Evolutionary conservation across 1,140 invertebrate genomes (phyloP).

Genomic region (Andricus grossulariae): DNA sequence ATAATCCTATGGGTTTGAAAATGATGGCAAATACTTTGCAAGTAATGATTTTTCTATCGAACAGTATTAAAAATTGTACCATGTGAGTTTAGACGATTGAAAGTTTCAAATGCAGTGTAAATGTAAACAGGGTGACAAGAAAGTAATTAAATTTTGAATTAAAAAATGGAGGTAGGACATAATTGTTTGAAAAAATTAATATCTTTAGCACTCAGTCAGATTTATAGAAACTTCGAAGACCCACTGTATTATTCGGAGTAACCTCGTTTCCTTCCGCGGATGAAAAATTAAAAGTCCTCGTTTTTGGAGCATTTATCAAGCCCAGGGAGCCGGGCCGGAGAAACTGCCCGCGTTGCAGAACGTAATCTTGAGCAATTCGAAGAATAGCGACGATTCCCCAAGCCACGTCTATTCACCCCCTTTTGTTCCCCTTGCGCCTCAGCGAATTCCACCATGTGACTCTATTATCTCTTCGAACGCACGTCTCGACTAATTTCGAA

Average conservation of each 20-base stretch:
- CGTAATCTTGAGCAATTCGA: conserved; percentile 68
- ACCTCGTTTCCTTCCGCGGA: conserved; percentile 25
- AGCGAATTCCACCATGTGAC: conserved; percentile 21
- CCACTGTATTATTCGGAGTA: background rate
- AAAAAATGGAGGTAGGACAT: background rate
- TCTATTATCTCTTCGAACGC: conserved; percentile 51
- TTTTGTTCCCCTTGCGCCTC: conserved; percentile 7
- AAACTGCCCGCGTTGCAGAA: conserved; percentile 65
- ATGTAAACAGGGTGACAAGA: no score
- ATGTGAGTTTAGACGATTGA: no score
- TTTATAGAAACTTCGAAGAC: background rate
- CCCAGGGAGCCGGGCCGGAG: conserved; percentile 52
- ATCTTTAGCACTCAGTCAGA: background rate
- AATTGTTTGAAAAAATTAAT: background rate
- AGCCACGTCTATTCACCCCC: conserved; percentile 39
- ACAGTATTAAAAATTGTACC: no score
- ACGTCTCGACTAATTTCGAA: conserved; percentile 13
- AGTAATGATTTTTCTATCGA: no score
- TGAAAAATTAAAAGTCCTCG: conserved; percentile 66
- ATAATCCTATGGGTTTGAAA: no score
- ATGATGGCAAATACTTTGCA: no score
- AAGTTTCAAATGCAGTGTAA: no score
- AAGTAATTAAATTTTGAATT: no score
- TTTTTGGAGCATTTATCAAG: conserved; percentile 68
- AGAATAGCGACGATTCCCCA: conserved; percentile 56